phyloP scores from a whole-genome alignment of 2,113 vertebrate species.

The Nothobranchius furzeri region DNA sequence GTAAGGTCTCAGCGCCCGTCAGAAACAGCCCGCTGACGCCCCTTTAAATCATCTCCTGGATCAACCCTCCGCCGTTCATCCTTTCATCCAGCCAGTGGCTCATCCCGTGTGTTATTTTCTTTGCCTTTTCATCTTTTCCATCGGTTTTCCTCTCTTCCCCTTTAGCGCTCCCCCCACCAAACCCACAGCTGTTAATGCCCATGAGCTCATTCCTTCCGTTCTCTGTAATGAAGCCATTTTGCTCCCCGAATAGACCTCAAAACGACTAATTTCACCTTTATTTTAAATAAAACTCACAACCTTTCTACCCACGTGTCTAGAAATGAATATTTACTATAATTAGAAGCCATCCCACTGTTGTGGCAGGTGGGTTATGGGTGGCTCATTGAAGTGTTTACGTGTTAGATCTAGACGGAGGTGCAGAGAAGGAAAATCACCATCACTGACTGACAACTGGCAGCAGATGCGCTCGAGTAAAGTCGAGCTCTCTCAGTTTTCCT shows the following conservation, averaged over 20 bases:
- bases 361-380: conserved; percentile 33
- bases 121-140: conserved; percentile 80
- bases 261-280: conserved; percentile 19
- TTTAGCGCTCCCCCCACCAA: conserved; percentile 42
- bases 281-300: neutral
- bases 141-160: conserved; percentile 50
- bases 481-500: conserved; percentile 36
- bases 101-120: conserved; percentile 64
- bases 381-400: conserved; percentile 44
- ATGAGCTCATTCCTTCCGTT: conserved; percentile 80
- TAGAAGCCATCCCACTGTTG: conserved; percentile 41
- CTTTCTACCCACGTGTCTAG: conserved; percentile 14
- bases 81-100: conserved; percentile 61
- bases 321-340: conserved; percentile 51
- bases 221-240: conserved; percentile 65
- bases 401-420: conserved; percentile 50
- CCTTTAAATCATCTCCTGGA: conserved; percentile 52
- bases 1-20: conserved; percentile 51
- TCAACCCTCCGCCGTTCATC: conserved; percentile 50
- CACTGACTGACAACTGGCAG: conserved; percentile 33
- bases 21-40: conserved; percentile 41
- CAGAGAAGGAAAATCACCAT: conserved; percentile 50
- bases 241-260: conserved; percentile 46
- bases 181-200: conserved; percentile 69
- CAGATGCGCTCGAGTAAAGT: conserved; percentile 49